Evolutionary conservation across 1,140 invertebrate genomes (phyloP), one percentile per base, ranked within the genome.

Genomic region (Alviniconcha marisindica): DNA sequence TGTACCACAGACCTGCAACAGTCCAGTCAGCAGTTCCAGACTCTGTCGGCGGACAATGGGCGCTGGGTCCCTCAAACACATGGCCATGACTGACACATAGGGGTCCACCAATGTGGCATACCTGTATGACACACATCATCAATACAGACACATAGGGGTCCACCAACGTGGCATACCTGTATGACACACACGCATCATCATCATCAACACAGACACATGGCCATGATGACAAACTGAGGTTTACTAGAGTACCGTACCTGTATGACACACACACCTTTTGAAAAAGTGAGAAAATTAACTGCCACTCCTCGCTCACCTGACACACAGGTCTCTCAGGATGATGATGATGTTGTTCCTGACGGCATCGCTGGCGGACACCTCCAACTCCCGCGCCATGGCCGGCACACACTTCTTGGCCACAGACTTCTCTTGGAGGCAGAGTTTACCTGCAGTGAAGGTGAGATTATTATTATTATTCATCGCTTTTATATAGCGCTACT

Each of bases 41-140:
- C 95, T 95, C 28, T 94, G 94, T 85, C 95, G 94, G 71, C 95
- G 90, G 0, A 96, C 94, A 15, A 93, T 86, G 0, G 94, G 89
- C 81, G 93, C 92, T 1, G 90, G 85, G 88, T 96, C 95, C 85
- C 95, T 95, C 88, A 96, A 93, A 85, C 95, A 95, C 7, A 94
- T 90, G 44, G 95, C 94, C 90, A 96, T 94, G 77, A 95, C 94
- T 2, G 94, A 91, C 54, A 96, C 92, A 85, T 95, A 94, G 1
- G 93, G 93, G 85, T 96, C 95, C 2, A 95, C 95, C 4, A 95
- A 86, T 2, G 94, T 94, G 7, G 95, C 95, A 88, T 95, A 96
- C 85, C 94, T 94, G 87, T 10, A 73, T 73, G n/a, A n/a, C n/a
- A 85, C 95, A 95, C 7, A 94, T 90, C 42, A 94, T 94, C 90